Evolutionary conservation across 2,888 invertebrate genomes (phyloP), one percentile per base, ranked within the genome.

Genomic region (Ophion ellenae): DNA sequence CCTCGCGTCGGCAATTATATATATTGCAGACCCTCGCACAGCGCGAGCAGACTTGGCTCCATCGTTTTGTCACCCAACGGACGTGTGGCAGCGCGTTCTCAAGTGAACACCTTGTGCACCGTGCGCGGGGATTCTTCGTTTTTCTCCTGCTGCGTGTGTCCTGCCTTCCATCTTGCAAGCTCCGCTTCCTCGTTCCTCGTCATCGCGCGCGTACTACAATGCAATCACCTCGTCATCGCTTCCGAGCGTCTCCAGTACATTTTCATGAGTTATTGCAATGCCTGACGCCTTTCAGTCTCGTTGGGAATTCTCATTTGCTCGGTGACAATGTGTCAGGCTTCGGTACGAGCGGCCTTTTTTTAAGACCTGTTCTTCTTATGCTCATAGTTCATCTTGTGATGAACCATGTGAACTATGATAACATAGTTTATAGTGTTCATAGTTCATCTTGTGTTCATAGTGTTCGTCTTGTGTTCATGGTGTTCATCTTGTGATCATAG

Each of bases 1-100:
- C 53, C 90, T 89, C 91, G 89, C 91, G 89, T 89, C 90, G 89
- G 90, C 90, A 92, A 92, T 92, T 85, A 85, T 82, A 79, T 76
- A 82, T 85, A 1, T 24, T 91, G 91, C 90, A 88, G 89, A 47
- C 17, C 32, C 89, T 89, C 88, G 88, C 90, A 90, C 90, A 89
- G 89, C 89, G 59, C 28, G 9, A 28, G 20, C 59, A 28, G 20
- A 59, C 36, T 24, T 7, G 14, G 40, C 70, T 78, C 75, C 57
- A 64, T 76, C 85, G 79, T 79, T 59, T 64, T 36, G 88, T 86
- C 47, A 53, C 88, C 87, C 83, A 86, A 88, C 89, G 87, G 91
- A 91, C 92, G 91, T 91, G 89, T 91, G 91, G 91, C 88, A 89
- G 89, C 87, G 89, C 85, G 82, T 86, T 86, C 69, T 75, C 69